Evolutionary conservation across 2,797 vertebrate species (phyloP).

Genomic region (Chaetodon trifasciatus): DNA sequence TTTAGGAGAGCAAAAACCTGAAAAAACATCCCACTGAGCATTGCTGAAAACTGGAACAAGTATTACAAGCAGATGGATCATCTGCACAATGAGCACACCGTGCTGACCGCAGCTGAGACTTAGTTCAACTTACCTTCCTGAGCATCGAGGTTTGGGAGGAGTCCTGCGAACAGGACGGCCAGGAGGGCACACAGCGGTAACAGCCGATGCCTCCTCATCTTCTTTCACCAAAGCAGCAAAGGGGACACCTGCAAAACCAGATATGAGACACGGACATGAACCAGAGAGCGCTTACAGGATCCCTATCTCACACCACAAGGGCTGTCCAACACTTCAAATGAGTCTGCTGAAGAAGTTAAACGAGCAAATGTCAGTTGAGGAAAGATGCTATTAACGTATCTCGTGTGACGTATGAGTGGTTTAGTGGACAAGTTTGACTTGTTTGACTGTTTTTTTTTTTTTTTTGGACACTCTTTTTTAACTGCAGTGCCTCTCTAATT

Average conservation of each 20-base stretch:
- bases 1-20: not conserved
- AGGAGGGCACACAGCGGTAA: constrained; percentile 83
- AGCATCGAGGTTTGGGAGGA: constrained; percentile 76
- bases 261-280: not conserved
- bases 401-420: not conserved
- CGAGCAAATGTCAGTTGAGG: not conserved
- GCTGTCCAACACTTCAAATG: not conserved
- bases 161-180: constrained; percentile 86
- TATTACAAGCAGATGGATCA: constrained; percentile 1
- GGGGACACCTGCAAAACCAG: constrained; percentile 76
- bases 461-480: not conserved
- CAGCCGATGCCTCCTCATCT: constrained; percentile 89
- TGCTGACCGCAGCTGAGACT: constrained; percentile 9
- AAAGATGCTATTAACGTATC: too few species aligned
- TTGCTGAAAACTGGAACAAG: constrained; percentile 28
- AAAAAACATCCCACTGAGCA: constrained; percentile 7
- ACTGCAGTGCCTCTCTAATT: constrained; percentile 8
- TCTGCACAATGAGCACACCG: constrained; percentile 11
- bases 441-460: not conserved
- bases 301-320: not conserved
- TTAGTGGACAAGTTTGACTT: not conserved
- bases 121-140: constrained; percentile 85
- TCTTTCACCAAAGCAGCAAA: constrained; percentile 76
- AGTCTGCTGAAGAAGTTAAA: not conserved
- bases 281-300: not conserved